A percentile compares a stretch with the other conserved stretches of the same genome.
Evolutionary conservation across 2,888 invertebrate species (phyloP).

Genomic region (Cephus rjabovi): DNA sequence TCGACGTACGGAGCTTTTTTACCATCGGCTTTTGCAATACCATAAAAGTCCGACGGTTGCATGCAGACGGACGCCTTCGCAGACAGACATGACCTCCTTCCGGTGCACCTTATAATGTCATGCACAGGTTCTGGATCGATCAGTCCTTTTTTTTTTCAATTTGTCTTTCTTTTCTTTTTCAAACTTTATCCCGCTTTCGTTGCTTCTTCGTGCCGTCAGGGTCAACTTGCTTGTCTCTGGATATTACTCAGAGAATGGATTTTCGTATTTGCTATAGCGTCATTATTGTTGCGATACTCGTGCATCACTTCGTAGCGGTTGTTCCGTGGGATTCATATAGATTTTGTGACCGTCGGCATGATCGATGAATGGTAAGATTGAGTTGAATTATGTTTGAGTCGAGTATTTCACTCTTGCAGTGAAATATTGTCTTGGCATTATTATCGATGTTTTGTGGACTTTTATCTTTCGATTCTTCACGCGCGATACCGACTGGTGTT

Average conservation of each 20-base stretch:
- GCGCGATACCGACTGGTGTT: not conserved
- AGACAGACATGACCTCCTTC: conserved; percentile 41
- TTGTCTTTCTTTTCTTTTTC: not conserved
- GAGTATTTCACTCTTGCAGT: not conserved
- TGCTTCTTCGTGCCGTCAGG: not conserved
- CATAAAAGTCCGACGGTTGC: conserved; percentile 44
- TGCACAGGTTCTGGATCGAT: not conserved
- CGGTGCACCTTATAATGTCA: conserved; percentile 8
- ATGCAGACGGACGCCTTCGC: conserved; percentile 20
- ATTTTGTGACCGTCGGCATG: no score
- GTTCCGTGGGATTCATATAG: no score
- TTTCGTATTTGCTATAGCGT: not conserved
- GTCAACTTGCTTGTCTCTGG: not conserved
- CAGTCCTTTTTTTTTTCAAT: not conserved
- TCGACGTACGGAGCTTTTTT: conserved; percentile 34
- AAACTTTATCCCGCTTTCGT: not conserved
- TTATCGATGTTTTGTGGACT: not conserved
- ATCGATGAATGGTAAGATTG: not conserved
- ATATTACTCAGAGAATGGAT: not conserved
- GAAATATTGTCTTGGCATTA: not conserved
- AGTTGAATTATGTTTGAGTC: no score
- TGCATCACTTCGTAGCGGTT: not conserved
- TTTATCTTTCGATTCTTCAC: not conserved
- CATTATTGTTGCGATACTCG: not conserved
- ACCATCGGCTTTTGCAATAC: conserved; percentile 34